Evolutionary conservation across 2,113 vertebrate genomes (phyloP).

Genomic region (Sigmodon hispidus): DNA sequence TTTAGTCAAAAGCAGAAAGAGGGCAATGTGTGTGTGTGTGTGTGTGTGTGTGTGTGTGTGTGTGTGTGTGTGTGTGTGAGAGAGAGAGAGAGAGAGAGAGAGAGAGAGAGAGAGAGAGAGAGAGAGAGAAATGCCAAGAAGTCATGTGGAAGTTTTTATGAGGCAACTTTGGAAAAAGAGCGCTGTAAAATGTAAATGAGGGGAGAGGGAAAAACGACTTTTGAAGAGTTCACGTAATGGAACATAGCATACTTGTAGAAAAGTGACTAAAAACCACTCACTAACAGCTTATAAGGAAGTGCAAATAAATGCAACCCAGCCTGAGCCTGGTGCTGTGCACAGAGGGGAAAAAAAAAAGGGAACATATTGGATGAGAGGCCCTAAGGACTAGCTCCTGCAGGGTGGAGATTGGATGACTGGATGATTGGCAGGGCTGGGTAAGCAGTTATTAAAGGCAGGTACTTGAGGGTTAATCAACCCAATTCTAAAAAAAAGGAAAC

Average conservation of each 20-base stretch:
- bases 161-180: slow-evolving; percentile 17
- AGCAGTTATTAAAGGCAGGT: not conserved
- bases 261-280: slow-evolving; percentile 36
- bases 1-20: slow-evolving; percentile 20
- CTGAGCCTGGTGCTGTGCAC: not conserved
- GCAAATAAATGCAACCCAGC: slow-evolving; percentile 27
- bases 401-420: slow-evolving; percentile 7
- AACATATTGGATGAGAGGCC: not conserved
- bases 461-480: slow-evolving; percentile 28
- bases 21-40: not conserved
- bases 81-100: too few species aligned
- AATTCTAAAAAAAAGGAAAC: not conserved
- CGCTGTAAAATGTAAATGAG: slow-evolving; percentile 58
- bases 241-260: not conserved
- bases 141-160: slow-evolving; percentile 44
- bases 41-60: too few species aligned
- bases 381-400: not conserved
- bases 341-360: not conserved
- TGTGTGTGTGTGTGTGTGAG: too few species aligned
- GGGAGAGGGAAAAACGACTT: slow-evolving; percentile 20
- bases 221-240: not conserved
- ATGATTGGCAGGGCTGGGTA: not conserved
- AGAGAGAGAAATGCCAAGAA: slow-evolving; percentile 49
- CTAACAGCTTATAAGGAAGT: slow-evolving; percentile 13
- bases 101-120: too few species aligned